Conservation (phyloP, 1,140 invertebrate genomes). For the Panagrolaimus sp. region DNA sequence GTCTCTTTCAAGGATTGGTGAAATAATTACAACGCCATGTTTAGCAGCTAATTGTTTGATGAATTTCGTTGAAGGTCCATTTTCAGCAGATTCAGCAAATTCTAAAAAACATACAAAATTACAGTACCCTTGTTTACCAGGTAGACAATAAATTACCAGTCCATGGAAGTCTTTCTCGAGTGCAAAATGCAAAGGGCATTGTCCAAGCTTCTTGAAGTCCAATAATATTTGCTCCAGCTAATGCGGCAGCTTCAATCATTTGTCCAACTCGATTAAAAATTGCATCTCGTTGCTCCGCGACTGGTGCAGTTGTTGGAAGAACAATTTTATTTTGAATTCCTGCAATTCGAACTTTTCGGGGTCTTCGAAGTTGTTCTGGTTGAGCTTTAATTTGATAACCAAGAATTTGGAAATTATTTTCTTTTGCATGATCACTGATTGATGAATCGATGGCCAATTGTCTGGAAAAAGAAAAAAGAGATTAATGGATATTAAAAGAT, state of each 20-base stretch:
- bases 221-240: constrained; percentile 77
- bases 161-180: constrained; percentile 91
- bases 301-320: constrained; percentile 70
- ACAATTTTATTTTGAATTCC: constrained; percentile 83
- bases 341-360: constrained; percentile 71
- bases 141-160: not conserved
- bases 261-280: constrained; percentile 73
- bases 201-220: constrained; percentile 94
- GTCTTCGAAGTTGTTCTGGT: constrained; percentile 69
- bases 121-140: no score
- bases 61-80: constrained; percentile 78
- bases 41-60: constrained; percentile 75
- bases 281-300: constrained; percentile 74
- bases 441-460: constrained; percentile 63
- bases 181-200: constrained; percentile 98
- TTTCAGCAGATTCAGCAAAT: constrained; percentile 83
- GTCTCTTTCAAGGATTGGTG: constrained; percentile 89
- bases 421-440: constrained; percentile 63
- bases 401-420: constrained; percentile 72
- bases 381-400: constrained; percentile 71
- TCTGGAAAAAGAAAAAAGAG: constrained; percentile 46
- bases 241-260: constrained; percentile 74
- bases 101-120: constrained; percentile 65
- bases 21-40: constrained; percentile 90
- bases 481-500: constrained; percentile 18